Conservation (phyloP, 2,797 vertebrate species). For the Spinibarbus caldwelli region DNA sequence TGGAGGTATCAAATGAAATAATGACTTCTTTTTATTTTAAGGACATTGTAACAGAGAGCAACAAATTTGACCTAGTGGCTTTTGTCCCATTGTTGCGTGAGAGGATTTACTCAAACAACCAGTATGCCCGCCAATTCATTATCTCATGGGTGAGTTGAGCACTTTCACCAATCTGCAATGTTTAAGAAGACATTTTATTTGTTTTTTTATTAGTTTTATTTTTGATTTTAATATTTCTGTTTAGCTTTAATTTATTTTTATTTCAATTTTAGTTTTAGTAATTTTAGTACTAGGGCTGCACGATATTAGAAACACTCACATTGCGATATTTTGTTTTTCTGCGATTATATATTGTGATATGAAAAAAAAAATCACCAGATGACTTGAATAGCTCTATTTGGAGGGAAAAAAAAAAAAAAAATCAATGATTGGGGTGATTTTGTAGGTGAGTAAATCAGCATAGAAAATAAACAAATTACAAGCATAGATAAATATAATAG, state of each 20-base stretch:
- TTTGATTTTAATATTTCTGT: neutral
- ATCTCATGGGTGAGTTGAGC: constrained; percentile 90
- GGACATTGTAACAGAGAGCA: constrained; percentile 98
- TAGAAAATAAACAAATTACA: too few relatives aligned
- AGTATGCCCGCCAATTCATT: constrained; percentile 97
- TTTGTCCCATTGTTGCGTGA: constrained; percentile 95
- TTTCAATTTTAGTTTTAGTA: neutral
- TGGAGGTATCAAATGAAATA: neutral
- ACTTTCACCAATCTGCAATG: neutral
- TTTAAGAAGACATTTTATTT: too few relatives aligned
- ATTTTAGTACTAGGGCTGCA: neutral
- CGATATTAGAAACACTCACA: too few relatives aligned
- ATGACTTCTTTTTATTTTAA: constrained; percentile 64
- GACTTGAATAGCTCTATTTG: too few relatives aligned
- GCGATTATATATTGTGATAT: too few relatives aligned
- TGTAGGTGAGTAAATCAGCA: too few relatives aligned
- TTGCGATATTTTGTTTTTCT: too few relatives aligned
- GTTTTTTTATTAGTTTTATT: neutral
- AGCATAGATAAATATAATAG: too few relatives aligned
- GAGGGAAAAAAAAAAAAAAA: too few relatives aligned
- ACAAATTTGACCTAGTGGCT: constrained; percentile 93
- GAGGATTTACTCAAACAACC: constrained; percentile 98
- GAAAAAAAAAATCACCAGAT: too few relatives aligned
- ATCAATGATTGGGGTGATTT: too few relatives aligned
- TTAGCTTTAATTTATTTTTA: neutral